Percentiles rank a stretch among this genome's conserved stretches.
Evolutionary conservation across 2,797 vertebrate species (phyloP).

Genomic region (Scolopax bukidnonensis): DNA sequence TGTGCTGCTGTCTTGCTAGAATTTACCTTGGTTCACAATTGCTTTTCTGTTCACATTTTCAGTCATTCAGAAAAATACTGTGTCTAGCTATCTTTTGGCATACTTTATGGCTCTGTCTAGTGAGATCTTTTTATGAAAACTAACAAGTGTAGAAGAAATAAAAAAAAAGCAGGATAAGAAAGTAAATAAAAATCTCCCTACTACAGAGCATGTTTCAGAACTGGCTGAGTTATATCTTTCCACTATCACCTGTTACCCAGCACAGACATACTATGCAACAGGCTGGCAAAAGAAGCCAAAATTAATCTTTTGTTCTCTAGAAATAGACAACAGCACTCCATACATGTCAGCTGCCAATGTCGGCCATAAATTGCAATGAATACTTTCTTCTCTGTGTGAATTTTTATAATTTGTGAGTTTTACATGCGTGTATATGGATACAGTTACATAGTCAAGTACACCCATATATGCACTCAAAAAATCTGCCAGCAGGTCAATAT

Average conservation of each 20-base stretch:
- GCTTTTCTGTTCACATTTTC: background rate
- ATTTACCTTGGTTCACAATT: background rate
- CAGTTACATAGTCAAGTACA: background rate
- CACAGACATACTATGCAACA: background rate
- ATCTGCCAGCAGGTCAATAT: background rate
- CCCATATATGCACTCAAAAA: background rate
- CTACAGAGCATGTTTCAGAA: background rate
- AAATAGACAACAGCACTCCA: background rate
- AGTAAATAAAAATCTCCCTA: background rate
- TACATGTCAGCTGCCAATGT: background rate
- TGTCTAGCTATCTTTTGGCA: background rate
- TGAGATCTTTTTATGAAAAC: background rate
- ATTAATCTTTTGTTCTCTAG: background rate
- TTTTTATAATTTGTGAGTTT: background rate
- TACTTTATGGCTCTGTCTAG: background rate
- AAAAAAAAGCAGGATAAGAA: background rate
- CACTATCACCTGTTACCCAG: background rate
- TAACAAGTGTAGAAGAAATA: background rate
- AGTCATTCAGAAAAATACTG: background rate
- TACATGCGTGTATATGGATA: background rate
- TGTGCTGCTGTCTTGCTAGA: background rate
- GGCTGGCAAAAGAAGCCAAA: accelerated
- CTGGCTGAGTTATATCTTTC: background rate
- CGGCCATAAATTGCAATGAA: background rate
- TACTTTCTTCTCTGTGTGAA: background rate